A percentile compares a stretch with the other conserved stretches of the same genome.
Evolutionary conservation across 2,797 vertebrate genomes (phyloP).

Genomic region (Botia kubotai): DNA sequence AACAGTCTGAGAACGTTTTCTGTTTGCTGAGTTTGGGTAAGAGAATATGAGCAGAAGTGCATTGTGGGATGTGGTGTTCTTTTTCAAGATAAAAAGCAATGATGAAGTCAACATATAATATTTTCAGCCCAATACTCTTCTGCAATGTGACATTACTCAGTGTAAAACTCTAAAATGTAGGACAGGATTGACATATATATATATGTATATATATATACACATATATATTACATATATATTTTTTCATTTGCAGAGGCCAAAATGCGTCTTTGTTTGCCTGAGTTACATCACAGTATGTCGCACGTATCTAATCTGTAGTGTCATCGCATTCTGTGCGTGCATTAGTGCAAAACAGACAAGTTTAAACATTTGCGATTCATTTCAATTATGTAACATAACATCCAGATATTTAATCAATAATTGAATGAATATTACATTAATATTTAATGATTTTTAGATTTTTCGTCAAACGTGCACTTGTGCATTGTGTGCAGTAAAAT

Average conservation of each 20-base stretch:
- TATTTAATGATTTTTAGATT: too few species aligned
- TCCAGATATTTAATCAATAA: neutral
- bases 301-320: neutral
- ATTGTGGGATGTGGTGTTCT: conserved; percentile 2
- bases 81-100: neutral
- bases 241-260: neutral
- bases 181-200: neutral
- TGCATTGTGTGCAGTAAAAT: too few species aligned
- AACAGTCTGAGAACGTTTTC: too few species aligned
- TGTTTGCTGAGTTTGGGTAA: neutral
- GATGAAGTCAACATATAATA: neutral
- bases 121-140: neutral
- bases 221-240: neutral
- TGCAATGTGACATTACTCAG: neutral
- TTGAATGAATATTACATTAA: neutral
- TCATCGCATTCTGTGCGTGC: neutral
- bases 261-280: neutral
- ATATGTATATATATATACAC: too few species aligned
- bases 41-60: conserved; percentile 3
- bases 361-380: neutral
- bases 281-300: neutral
- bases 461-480: too few species aligned
- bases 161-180: neutral
- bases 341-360: neutral
- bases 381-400: neutral